A percentile compares a stretch with the other conserved stretches of the same genome.
phyloP scores from a whole-genome alignment of 2,888 invertebrate species.

The Chymomyza amoena region DNA sequence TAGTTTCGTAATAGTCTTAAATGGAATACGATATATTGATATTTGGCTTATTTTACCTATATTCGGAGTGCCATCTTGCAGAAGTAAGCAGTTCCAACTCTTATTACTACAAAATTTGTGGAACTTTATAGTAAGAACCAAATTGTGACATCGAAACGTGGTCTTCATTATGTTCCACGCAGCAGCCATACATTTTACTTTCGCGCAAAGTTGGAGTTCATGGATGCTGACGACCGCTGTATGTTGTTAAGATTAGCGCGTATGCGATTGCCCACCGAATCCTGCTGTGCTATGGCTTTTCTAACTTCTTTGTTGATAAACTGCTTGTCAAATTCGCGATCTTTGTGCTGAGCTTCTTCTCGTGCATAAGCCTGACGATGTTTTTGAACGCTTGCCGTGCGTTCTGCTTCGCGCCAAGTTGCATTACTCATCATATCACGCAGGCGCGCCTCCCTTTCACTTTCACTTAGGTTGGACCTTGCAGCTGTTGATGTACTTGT shows the following conservation, averaged over 20 bases:
- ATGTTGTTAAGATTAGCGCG: constrained; percentile 94
- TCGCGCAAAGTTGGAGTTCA: constrained; percentile 91
- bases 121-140: neutral
- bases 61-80: neutral
- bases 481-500: constrained; percentile 34
- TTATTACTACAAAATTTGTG: neutral
- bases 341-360: constrained; percentile 78
- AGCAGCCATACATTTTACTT: constrained; percentile 76
- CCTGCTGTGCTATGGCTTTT: constrained; percentile 81
- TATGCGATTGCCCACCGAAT: constrained; percentile 89
- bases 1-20: neutral
- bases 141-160: too few relatives aligned
- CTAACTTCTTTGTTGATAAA: constrained; percentile 79
- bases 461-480: constrained; percentile 79
- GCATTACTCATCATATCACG: constrained; percentile 93
- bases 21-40: neutral
- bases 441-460: constrained; percentile 85
- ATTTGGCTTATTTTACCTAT: neutral
- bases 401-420: constrained; percentile 83
- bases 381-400: constrained; percentile 82
- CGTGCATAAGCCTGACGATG: constrained; percentile 82
- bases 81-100: neutral
- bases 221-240: constrained; percentile 88
- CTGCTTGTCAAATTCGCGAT: constrained; percentile 80
- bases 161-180: neutral